phyloP scores from a whole-genome alignment of 1,140 invertebrate species.

The Drosophila sturtevanti region DNA sequence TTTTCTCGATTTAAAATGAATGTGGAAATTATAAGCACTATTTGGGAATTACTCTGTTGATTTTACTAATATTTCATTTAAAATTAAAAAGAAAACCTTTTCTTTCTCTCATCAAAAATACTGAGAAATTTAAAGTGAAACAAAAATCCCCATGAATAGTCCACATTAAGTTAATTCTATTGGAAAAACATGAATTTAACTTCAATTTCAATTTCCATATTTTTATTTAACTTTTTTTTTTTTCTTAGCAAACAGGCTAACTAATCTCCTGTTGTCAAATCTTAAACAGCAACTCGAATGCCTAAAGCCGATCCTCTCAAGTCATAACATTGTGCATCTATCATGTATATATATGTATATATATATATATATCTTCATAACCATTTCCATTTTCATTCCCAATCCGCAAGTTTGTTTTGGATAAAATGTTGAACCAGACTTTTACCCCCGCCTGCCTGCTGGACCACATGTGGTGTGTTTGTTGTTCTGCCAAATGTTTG shows the following conservation, averaged over 20 bases:
- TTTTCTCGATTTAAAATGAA: no score
- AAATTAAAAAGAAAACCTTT: no score
- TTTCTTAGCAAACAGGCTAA: neutral
- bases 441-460: constrained; percentile 40
- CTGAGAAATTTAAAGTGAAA: no score
- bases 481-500: constrained; percentile 72
- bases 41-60: no score
- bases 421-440: constrained; percentile 66
- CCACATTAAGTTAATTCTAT: no score
- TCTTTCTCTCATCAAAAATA: no score
- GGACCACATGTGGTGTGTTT: constrained; percentile 77
- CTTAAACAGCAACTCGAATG: constrained; percentile 8
- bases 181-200: neutral
- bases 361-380: constrained; percentile 2
- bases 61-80: no score
- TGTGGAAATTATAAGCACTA: no score
- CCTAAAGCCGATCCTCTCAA: constrained; percentile 17
- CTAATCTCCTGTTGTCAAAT: constrained; percentile 11
- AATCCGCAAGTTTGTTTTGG: constrained; percentile 38
- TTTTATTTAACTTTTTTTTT: no score
- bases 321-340: constrained; percentile 32
- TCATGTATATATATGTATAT: neutral
- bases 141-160: no score
- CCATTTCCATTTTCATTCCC: neutral
- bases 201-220: neutral